phyloP scores from a whole-genome alignment of 2,797 vertebrate species.

The Channallabes apus region DNA sequence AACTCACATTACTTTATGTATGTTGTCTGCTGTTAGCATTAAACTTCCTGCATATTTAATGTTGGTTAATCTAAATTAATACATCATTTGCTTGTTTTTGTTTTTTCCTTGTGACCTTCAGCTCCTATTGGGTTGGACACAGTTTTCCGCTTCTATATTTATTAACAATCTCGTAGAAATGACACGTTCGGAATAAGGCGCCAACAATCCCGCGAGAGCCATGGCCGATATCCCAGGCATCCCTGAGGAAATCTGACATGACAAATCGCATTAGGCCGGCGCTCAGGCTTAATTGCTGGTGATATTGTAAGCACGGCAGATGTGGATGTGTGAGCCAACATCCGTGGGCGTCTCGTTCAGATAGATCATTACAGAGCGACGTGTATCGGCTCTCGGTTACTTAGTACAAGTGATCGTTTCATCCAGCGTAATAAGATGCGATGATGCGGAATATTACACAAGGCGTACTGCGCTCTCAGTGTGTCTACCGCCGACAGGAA shows the following conservation, averaged over 20 bases:
- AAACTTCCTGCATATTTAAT: not conserved
- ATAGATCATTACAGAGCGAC: constrained; percentile 30
- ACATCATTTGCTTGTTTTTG: not conserved
- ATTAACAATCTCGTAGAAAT: constrained; percentile 38
- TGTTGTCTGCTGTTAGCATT: not conserved
- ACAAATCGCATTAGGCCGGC: constrained; percentile 45
- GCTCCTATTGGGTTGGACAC: not conserved
- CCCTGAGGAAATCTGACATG: constrained; percentile 46
- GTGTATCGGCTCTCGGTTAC: not conserved
- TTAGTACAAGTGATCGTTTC: constrained; percentile 17
- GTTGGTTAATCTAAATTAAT: not conserved
- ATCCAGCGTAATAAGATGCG: constrained; percentile 26
- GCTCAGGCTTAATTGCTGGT: constrained; percentile 37
- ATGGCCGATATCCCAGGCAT: constrained; percentile 22
- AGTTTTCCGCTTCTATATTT: not conserved
- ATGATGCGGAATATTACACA: constrained; percentile 24
- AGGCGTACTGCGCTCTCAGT: constrained; percentile 8
- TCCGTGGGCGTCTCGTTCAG: constrained; percentile 12
- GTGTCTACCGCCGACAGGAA: constrained; percentile 26
- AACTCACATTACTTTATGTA: not conserved
- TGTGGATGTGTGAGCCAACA: not conserved
- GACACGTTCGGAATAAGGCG: constrained; percentile 3
- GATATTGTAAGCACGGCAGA: constrained; percentile 31
- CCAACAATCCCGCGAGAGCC: not conserved
- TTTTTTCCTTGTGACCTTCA: not conserved